phyloP scores from a whole-genome alignment of 64 coral and sea anemone genomes.

The Porites australiensis region DNA sequence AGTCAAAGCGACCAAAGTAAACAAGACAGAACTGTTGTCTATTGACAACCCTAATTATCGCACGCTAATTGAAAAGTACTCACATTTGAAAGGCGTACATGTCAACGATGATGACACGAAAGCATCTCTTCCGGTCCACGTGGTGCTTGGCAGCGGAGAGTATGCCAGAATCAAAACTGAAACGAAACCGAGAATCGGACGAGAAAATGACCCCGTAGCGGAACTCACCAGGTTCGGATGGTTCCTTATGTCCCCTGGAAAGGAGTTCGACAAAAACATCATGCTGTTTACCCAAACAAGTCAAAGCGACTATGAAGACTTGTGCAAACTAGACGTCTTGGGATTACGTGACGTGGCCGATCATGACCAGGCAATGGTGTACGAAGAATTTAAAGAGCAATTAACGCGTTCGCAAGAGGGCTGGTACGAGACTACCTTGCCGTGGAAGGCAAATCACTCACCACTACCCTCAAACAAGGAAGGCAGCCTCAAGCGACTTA shows the following conservation, averaged over 20 bases:
- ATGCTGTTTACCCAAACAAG: neutral
- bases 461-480: conserved; percentile 28
- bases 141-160: conserved; percentile 48
- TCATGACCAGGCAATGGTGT: conserved; percentile 6
- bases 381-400: conserved; percentile 16
- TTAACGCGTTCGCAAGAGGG: neutral
- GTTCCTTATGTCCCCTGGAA: conserved; percentile 45
- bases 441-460: conserved; percentile 27
- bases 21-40: conserved; percentile 50
- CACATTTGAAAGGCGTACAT: conserved; percentile 34
- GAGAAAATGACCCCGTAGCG: too few relatives aligned
- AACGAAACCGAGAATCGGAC: neutral
- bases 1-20: conserved; percentile 41
- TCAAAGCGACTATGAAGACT: conserved; percentile 1
- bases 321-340: conserved; percentile 38
- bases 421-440: conserved; percentile 36
- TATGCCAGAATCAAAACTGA: conserved; percentile 56
- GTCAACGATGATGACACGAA: conserved; percentile 45
- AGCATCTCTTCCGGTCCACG: conserved; percentile 45
- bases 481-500: conserved; percentile 17
- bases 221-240: neutral
- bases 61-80: conserved; percentile 4
- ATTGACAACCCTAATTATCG: conserved; percentile 62
- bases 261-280: neutral
- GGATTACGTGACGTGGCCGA: conserved; percentile 16